These are phyloP conservation scores for Collichthys lucidus DNA, from an alignment of 2,113 vertebrate species.

Conservation along the genomic window DNA sequence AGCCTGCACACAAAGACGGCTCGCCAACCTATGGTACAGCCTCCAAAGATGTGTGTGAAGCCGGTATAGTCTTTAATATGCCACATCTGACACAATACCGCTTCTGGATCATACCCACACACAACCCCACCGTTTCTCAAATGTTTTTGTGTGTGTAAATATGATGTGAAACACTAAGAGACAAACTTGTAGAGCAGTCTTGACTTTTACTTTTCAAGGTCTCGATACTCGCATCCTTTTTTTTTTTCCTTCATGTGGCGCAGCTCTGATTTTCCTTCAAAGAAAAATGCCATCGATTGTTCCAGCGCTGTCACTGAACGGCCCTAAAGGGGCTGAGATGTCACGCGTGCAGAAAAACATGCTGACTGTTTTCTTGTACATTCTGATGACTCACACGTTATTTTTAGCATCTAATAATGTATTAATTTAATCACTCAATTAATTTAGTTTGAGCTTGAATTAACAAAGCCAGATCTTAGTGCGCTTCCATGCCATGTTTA, in stretches of 20 bases:
- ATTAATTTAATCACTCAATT: neutral
- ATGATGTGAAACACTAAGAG: too few species aligned
- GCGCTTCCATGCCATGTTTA: neutral
- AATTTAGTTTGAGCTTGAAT: neutral
- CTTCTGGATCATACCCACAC: neutral
- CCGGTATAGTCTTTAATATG: neutral
- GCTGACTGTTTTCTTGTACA: constrained; percentile 5
- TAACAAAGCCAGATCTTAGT: neutral
- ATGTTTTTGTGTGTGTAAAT: too few species aligned
- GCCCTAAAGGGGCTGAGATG: constrained; percentile 11
- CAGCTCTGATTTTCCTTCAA: neutral
- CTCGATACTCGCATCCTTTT: neutral
- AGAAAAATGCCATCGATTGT: neutral
- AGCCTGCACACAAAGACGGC: neutral
- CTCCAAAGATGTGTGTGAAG: neutral
- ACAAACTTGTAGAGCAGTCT: neutral
- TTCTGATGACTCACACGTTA: constrained; percentile 18
- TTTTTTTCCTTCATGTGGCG: neutral
- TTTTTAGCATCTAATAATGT: neutral
- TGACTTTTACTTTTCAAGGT: neutral
- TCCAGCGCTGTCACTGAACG: constrained; percentile 4
- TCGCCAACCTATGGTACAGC: neutral
- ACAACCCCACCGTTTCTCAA: too few species aligned
- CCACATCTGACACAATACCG: neutral
- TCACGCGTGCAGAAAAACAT: constrained; percentile 5